phyloP scores from a whole-genome alignment of 2,888 invertebrate genomes.

The Tridacna crocea region DNA sequence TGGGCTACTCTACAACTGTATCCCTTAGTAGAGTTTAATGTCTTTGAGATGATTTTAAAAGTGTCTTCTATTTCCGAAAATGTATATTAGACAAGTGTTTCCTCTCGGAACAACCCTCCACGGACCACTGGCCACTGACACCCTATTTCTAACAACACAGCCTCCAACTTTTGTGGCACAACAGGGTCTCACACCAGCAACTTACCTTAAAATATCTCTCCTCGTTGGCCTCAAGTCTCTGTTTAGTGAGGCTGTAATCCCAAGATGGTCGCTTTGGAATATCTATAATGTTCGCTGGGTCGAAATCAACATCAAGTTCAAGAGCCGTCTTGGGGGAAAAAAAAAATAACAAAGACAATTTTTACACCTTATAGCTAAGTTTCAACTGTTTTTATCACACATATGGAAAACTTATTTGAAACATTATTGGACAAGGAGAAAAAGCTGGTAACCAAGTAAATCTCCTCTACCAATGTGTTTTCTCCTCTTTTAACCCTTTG shows the following conservation, averaged over 20 bases:
- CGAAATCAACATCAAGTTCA: slow-evolving; percentile 78
- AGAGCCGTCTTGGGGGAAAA: slow-evolving; percentile 68
- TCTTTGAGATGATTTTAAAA: no score
- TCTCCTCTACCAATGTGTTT: not conserved
- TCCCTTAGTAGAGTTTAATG: no score
- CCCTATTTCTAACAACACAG: no score
- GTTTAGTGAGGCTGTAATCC: slow-evolving; percentile 90
- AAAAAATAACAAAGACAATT: not conserved
- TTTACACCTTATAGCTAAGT: not conserved
- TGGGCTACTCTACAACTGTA: no score
- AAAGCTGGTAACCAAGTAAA: not conserved
- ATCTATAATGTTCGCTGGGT: slow-evolving; percentile 80
- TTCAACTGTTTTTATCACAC: not conserved
- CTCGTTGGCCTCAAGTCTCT: slow-evolving; percentile 91
- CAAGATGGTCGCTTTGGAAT: slow-evolving; percentile 93
- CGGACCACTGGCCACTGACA: no score
- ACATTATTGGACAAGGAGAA: not conserved
- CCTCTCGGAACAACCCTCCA: no score
- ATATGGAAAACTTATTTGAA: not conserved
- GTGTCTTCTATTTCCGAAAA: no score
- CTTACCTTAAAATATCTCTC: slow-evolving; percentile 90
- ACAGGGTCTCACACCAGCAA: not conserved
- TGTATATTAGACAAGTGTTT: no score
- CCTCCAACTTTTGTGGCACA: no score
- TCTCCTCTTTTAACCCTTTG: no score